A percentile compares a stretch with the other conserved stretches of the same genome.
phyloP scores from a whole-genome alignment of 2,888 invertebrate species.

The Tanytarsus gracilentus region DNA sequence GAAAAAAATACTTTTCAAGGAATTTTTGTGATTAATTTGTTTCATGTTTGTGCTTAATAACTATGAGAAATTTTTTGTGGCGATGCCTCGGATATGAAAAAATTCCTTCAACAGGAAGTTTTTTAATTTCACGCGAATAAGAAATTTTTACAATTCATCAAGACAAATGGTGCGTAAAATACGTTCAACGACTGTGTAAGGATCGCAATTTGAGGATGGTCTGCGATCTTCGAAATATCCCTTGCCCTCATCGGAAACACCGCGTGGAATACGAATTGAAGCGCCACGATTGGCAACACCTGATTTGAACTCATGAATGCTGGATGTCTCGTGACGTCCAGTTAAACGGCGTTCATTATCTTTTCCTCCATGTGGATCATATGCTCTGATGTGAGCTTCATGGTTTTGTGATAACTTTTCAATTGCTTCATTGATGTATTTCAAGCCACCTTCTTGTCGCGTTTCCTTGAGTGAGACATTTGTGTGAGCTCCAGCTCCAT shows the following conservation, averaged over 20 bases:
- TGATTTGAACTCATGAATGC: slow-evolving; percentile 87
- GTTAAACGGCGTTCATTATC: slow-evolving; percentile 95
- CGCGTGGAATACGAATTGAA: slow-evolving; percentile 89
- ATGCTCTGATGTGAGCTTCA: slow-evolving; percentile 87
- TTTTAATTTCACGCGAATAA: too few species aligned
- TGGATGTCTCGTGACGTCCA: slow-evolving; percentile 92
- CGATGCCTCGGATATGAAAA: too few species aligned
- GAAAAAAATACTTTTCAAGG: too few species aligned
- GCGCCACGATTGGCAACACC: slow-evolving; percentile 91
- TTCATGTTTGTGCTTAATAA: too few species aligned
- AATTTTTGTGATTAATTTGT: too few species aligned
- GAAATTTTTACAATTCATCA: slow-evolving; percentile 42
- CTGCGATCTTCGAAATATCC: slow-evolving; percentile 95
- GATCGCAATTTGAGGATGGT: slow-evolving; percentile 88
- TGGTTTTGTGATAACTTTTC: slow-evolving; percentile 89
- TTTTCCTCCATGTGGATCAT: slow-evolving; percentile 91
- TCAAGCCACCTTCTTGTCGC: slow-evolving; percentile 81
- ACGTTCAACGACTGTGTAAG: slow-evolving; percentile 77
- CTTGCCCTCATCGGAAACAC: slow-evolving; percentile 80
- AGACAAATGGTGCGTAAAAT: slow-evolving; percentile 77
- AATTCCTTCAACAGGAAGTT: too few species aligned
- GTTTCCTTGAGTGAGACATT: slow-evolving; percentile 92
- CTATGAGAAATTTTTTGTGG: too few species aligned
- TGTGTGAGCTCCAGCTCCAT: slow-evolving; percentile 92
- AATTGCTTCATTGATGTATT: slow-evolving; percentile 90